Base-by-base conservation (phyloP, 2,113 vertebrate genomes). In the Boleophthalmus pectinirostris region DNA sequence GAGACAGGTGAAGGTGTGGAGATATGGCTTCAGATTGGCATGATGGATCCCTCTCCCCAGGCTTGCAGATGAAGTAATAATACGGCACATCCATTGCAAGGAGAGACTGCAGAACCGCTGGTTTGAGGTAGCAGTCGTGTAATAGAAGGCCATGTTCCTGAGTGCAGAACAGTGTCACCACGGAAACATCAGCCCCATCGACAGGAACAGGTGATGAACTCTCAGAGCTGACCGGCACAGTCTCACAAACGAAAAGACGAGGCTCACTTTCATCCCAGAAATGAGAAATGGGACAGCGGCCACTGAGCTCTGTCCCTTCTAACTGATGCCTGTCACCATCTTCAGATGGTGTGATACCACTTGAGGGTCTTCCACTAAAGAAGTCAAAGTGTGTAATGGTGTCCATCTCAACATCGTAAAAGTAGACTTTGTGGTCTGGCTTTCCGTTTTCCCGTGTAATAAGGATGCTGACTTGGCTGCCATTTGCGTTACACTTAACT, bases 321-420 rank as follows among this genome's bases (percentile, higher is more conserved):
- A 91, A 80, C 73, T 74, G 78, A 73, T 82, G 91, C 82, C 95
- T 94, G 53, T 93, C 91, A 56, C 65, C 68, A 43, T 94, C 92
- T 49, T 93, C 93, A 35, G 81, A 78, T 54, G 84, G 87, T 14
- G 83, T 83, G 43, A 91, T 83, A 43, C 90, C 83, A 69, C 84
- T 90, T 23, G 85, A 86, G 9, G 92, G 89, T 67, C 92, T 87
- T 18, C 95, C 94, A 23, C 89, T 93, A 74, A 95, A 95, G 90
- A 99, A 96, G 92, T 99, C 95, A 66, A 97, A 95, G 77, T 96
- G 47, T 0, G 85, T 94, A 64, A 95, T 75, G 1, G 92, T 95
- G 90, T 99, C 96, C 94, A 95, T 95, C 82, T 99, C 98, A 60
- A 97, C 92, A 11, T 99, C 96, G 47, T 96, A 99, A 86, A 99